Evolutionary conservation across 2,797 vertebrate species (phyloP), one percentile per base, ranked within the genome.

Genomic region (Aulostomus chinensis): DNA sequence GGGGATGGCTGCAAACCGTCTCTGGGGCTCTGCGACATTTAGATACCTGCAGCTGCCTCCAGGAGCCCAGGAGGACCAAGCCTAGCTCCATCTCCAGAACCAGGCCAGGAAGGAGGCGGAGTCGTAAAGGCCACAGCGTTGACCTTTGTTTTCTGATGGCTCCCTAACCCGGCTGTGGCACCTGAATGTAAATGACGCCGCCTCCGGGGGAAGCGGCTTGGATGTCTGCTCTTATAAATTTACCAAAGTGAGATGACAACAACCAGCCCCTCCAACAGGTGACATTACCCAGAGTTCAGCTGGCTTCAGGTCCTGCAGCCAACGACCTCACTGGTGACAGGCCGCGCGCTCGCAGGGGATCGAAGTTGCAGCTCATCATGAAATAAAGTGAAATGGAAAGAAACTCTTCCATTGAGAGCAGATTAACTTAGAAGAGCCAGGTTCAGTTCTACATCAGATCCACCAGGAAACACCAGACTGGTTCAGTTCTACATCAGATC

Each of bases 11-110:
- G 88, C 93, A 93, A 91, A 93, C 91, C 78, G 81, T 81, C 75
- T 83, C 84, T 97, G 93, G 98, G 93, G 89, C 88, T 77, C 73
- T 31, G 58, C 93, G 93, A 91, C 93, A 53, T 51, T 65, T 57
- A 9, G 1, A 35, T 28, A 36, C 4, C 31, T 32, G 41, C 50
- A 8, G 49, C 33, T 33, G 14, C 14, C 4, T 7, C 35, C 9
- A 7, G 34, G 45, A 29, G 11, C 37, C 1, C 13, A 40, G 42
- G 52, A 60, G 30, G 38, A 51, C 39, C 45, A 49, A 33, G 54
- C 24, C 46, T 2, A 10, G 38, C 66, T 59, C 73, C 67, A 68
- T 78, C 58, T 84, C 17, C 45, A 12, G 51, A 18, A 25, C 4
- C n/a, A 7, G 37, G 1, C 12, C 2, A 9, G 8, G 28, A 4